Conservation (phyloP, 2,113 vertebrate species). For the Ciconia boyciana region DNA sequence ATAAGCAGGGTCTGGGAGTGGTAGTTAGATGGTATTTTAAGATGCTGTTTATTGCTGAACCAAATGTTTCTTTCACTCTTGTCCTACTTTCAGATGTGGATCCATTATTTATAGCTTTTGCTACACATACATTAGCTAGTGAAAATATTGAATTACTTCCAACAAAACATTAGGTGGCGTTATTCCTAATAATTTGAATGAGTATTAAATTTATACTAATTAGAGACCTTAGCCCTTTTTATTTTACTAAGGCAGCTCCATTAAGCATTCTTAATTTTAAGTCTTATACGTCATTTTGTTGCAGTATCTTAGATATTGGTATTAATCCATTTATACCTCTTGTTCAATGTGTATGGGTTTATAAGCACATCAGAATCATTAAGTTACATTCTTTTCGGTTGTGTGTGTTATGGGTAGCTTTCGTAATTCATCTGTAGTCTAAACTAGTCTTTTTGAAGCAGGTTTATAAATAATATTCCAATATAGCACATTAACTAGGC, state of each 20-base stretch:
- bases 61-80: slow-evolving; percentile 24
- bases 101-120: slow-evolving; percentile 64
- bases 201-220: slow-evolving; percentile 16
- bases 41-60: slow-evolving; percentile 45
- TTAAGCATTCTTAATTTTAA: slow-evolving; percentile 14
- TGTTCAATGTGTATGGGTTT: background rate
- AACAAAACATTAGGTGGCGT: slow-evolving; percentile 9
- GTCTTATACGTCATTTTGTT: background rate
- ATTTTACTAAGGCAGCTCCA: slow-evolving; percentile 18
- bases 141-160: slow-evolving; percentile 46
- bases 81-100: slow-evolving; percentile 32
- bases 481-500: slow-evolving; percentile 55
- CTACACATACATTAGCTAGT: slow-evolving; percentile 40
- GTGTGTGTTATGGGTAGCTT: slow-evolving; percentile 1
- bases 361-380: slow-evolving; percentile 10
- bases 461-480: slow-evolving; percentile 59
- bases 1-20: slow-evolving; percentile 29
- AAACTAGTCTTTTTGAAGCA: slow-evolving; percentile 35
- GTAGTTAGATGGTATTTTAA: slow-evolving; percentile 24
- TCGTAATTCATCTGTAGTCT: slow-evolving; percentile 9
- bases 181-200: slow-evolving; percentile 54
- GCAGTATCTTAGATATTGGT: background rate
- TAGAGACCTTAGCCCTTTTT: background rate
- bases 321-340: background rate
- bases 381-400: background rate